Conservation (phyloP, 2,797 vertebrate species). For the Darevskia nairensis region DNA sequence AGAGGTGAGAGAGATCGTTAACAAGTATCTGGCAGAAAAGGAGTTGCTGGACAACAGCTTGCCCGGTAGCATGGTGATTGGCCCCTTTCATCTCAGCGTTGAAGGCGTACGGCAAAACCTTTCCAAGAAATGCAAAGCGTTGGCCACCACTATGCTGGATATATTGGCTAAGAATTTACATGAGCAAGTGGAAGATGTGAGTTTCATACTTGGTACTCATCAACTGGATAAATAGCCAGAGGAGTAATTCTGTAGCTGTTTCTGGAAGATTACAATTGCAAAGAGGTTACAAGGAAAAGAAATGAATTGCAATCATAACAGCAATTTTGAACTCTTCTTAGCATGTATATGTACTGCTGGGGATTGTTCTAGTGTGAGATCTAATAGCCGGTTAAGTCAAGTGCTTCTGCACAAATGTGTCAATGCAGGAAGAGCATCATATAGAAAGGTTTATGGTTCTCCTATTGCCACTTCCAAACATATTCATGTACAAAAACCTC, state of each 20-base stretch:
- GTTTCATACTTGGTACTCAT: constrained; percentile 53
- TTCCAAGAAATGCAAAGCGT: constrained; percentile 80
- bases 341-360: not conserved
- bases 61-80: constrained; percentile 86
- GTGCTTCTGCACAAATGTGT: not conserved
- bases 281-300: not conserved
- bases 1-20: constrained; percentile 82
- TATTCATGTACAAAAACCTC: constrained; percentile 14
- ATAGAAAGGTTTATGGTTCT: not conserved
- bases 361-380: not conserved
- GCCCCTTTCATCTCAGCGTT: constrained; percentile 85
- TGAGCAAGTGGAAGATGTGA: constrained; percentile 83
- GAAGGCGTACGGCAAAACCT: constrained; percentile 83
- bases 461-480: constrained; percentile 1
- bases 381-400: constrained; percentile 8
- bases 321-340: constrained; percentile 7
- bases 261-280: constrained; percentile 5
- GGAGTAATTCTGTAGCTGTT: constrained; percentile 20
- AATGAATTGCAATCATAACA: not conserved
- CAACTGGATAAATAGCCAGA: constrained; percentile 12
- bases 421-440: constrained; percentile 17
- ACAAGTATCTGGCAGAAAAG: constrained; percentile 82
- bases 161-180: constrained; percentile 82
- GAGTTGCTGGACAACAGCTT: constrained; percentile 80
- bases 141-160: constrained; percentile 84